A percentile compares a stretch with the other conserved stretches of the same genome.
phyloP scores from a whole-genome alignment of 2,888 invertebrate genomes.

The Xestoiulus laeticollis region DNA sequence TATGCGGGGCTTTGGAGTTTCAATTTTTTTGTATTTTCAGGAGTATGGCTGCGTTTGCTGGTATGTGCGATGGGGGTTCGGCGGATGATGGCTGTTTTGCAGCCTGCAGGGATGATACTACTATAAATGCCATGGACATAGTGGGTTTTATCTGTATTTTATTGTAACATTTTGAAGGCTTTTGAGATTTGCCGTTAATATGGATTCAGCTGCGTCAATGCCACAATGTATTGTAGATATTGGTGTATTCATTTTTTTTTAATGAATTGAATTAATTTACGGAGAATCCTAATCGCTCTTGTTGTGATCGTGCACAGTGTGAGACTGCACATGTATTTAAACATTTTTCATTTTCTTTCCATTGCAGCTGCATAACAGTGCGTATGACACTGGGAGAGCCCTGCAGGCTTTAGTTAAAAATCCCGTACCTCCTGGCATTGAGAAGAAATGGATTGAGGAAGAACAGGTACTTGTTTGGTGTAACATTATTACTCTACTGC shows the following conservation, averaged over 20 bases:
- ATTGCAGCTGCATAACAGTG: slow-evolving; percentile 86
- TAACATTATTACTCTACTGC: background rate
- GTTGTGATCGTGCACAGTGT: background rate
- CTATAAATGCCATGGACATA: slow-evolving; percentile 95
- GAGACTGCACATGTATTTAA: background rate
- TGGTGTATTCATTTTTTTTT: slow-evolving; percentile 19
- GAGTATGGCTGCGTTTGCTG: slow-evolving; percentile 98
- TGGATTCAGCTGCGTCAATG: too few relatives aligned
- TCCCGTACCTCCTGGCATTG: slow-evolving; percentile 95
- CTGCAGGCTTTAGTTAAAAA: slow-evolving; percentile 96
- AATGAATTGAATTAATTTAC: too few relatives aligned
- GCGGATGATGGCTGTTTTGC: slow-evolving; percentile 97
- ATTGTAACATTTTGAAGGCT: background rate
- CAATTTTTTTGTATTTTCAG: slow-evolving; percentile 58
- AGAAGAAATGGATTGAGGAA: slow-evolving; percentile 98
- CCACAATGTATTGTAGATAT: background rate
- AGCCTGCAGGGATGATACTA: slow-evolving; percentile 96
- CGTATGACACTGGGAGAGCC: slow-evolving; percentile 96
- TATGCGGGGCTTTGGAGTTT: background rate
- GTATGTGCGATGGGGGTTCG: slow-evolving; percentile 98
- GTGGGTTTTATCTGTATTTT: slow-evolving; percentile 65
- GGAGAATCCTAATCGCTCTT: too few relatives aligned
- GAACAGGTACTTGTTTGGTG: slow-evolving; percentile 71
- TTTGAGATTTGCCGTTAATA: background rate
- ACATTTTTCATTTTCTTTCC: slow-evolving; percentile 37